Percentiles rank a stretch among this genome's conserved stretches.
Evolutionary conservation across 1,140 invertebrate species (phyloP).

Genomic region (Chironomus striatipennis): DNA sequence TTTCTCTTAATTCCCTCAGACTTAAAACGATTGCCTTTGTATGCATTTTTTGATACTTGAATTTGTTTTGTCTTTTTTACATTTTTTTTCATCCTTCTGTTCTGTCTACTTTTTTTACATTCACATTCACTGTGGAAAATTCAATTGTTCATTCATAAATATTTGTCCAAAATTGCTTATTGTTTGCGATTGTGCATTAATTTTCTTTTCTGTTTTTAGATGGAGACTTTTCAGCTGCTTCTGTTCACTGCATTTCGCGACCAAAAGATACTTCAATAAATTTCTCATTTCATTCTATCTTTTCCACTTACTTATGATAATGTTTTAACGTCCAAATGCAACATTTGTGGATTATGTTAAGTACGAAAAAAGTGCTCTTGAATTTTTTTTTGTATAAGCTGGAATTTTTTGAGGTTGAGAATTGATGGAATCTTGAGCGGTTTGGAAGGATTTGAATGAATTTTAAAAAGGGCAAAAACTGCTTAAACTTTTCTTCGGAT

Average conservation of each 20-base stretch:
- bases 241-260: neutral
- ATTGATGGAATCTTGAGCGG: neutral
- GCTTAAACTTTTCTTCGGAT: no score
- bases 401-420: neutral
- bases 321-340: neutral
- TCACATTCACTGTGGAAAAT: neutral
- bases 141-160: slow-evolving; percentile 23
- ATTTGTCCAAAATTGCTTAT: slow-evolving; percentile 21
- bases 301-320: slow-evolving; percentile 1
- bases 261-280: neutral
- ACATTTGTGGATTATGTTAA: slow-evolving; percentile 2
- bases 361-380: neutral
- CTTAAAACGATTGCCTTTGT: neutral
- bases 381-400: no score
- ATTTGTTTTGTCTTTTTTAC: neutral
- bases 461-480: no score
- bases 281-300: neutral
- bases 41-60: neutral
- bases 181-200: slow-evolving; percentile 11
- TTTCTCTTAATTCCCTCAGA: slow-evolving; percentile 17
- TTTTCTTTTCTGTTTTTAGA: neutral
- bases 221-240: neutral
- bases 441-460: no score
- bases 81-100: neutral
- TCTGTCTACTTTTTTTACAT: neutral